Conservation (phyloP, 2,888 invertebrate genomes). For the Cerastis rubricosa region DNA sequence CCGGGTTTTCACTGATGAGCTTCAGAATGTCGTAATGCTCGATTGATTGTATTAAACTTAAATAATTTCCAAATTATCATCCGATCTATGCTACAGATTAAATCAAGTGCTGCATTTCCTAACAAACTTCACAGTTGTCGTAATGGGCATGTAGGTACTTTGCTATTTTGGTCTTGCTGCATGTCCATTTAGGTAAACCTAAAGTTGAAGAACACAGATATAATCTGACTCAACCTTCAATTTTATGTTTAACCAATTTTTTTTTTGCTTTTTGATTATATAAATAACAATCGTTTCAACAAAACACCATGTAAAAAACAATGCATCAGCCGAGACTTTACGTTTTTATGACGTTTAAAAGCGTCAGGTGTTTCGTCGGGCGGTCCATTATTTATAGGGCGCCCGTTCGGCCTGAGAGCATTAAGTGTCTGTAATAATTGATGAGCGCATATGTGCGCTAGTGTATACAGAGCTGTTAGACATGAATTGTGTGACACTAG, state of each 20-base stretch:
- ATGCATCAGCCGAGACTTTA: conserved; percentile 39
- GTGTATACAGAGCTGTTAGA: conserved; percentile 59
- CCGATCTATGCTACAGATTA: background rate
- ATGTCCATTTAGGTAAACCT: too few species aligned
- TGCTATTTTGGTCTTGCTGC: background rate
- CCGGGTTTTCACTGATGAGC: too few species aligned
- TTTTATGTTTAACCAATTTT: background rate
- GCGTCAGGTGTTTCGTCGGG: conserved; percentile 76
- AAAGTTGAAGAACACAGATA: too few species aligned
- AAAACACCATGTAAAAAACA: conserved; percentile 33
- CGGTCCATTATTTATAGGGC: conserved; percentile 75
- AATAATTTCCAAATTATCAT: background rate
- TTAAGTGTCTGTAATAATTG: conserved; percentile 80
- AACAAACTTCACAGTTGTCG: background rate
- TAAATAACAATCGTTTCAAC: background rate
- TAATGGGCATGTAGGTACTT: background rate
- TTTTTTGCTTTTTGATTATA: too few species aligned
- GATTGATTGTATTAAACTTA: background rate
- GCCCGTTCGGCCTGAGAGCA: conserved; percentile 71
- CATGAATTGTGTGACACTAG: too few species aligned
- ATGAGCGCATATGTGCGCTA: conserved; percentile 69
- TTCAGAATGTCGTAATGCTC: too few species aligned
- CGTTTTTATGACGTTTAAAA: conserved; percentile 65
- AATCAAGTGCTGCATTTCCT: background rate
- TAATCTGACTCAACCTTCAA: background rate